Conservation (phyloP, 2,113 vertebrate species). For the Lepus timidus region DNA sequence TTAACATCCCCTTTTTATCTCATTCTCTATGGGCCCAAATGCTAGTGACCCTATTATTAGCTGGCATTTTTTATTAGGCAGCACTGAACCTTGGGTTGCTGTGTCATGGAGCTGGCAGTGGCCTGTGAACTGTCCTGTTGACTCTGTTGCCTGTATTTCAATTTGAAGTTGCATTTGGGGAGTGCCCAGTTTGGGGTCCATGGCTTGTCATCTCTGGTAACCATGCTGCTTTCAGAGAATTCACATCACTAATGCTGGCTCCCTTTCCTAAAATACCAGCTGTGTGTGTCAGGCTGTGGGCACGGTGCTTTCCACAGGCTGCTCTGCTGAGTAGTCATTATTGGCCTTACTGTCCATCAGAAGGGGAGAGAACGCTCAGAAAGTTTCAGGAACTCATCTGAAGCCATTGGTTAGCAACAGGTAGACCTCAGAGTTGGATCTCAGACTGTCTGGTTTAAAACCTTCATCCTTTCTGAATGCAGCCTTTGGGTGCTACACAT, state of each 20-base stretch:
- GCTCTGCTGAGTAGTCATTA: not conserved
- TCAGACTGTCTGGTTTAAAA: not conserved
- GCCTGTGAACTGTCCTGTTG: not conserved
- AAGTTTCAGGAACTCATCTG: not conserved
- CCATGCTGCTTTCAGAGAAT: fast-evolving
- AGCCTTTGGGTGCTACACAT: not conserved
- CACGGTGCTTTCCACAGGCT: not conserved
- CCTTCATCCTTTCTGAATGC: not conserved
- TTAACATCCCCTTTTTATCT: not conserved
- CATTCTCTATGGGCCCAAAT: not conserved
- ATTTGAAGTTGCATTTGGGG: not conserved
- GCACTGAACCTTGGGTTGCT: not conserved
- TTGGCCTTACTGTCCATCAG: not conserved
- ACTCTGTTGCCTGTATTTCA: not conserved
- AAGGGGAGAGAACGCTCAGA: not conserved
- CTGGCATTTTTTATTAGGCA: not conserved
- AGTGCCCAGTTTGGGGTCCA: not conserved
- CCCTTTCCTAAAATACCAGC: not conserved
- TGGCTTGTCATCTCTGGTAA: not conserved
- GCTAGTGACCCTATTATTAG: not conserved
- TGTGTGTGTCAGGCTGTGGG: fast-evolving
- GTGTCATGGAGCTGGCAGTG: not conserved
- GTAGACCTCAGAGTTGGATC: not conserved
- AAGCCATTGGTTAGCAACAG: not conserved
- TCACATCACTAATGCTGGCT: not conserved